Evolutionary conservation across 2,888 invertebrate species (phyloP), one percentile per base, ranked within the genome.

Genomic region (Xestia ashworthii): DNA sequence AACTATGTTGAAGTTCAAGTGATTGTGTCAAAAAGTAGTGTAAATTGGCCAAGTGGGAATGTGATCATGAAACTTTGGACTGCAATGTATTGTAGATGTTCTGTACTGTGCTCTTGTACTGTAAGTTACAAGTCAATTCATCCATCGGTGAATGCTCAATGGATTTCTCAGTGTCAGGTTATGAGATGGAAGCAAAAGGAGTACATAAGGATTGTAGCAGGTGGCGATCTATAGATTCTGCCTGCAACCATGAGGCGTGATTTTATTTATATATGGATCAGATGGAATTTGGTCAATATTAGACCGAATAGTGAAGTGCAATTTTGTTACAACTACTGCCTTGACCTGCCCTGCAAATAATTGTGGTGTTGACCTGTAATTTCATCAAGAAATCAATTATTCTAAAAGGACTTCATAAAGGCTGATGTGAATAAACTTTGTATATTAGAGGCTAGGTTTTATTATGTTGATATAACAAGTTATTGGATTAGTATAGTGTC

Each of bases 381-480:
- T 22, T 46, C 66, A 48, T 48, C 58, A 38, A 25, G 32, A 8
- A 66, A 71, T 48, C 38, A 71, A 81, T 69, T 60, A 55, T 64
- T 66, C 12, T 48, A 58, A 80, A 76, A 84, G 78, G 76, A 83
- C 70, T 77, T 77, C 41, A 19, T 78, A 69, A 81, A 81, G 80
- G 82, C 81, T 87, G 82, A 84, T 76, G 77, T 77, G 74, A 64
- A 82, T 78, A 71, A 73, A 77, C 65, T 78, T 77, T 79, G 38
- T 78, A 78, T 55, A 62, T 46, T 76, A 80, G 82, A 88, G 85
- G 87, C 87, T 87, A 86, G 76, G 58, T 88, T 58, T 68, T 50
- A 82, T 53, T 76, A 62, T 55, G 38, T 77, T 82, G 50, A 55
- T 70, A 62, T 38, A 75, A 72, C 58, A 75, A 64, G 32, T 53